Conservation (phyloP, 2,888 invertebrate genomes). For the Folsomia manolachei region DNA sequence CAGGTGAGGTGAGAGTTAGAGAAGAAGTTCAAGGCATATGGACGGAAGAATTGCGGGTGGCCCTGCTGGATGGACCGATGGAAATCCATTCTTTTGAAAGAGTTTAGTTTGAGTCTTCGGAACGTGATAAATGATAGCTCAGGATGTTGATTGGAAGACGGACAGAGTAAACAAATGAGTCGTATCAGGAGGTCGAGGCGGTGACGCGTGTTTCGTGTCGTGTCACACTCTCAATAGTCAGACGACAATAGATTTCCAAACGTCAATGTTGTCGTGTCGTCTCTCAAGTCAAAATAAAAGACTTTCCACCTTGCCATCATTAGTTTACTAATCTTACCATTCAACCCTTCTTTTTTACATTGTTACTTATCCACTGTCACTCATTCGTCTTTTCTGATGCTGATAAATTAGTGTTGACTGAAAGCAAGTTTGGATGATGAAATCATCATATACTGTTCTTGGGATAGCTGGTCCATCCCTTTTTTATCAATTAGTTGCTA, state of each 20-base stretch:
- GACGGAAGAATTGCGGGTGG: slow-evolving; percentile 14
- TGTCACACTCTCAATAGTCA: slow-evolving; percentile 34
- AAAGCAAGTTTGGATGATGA: too few species aligned
- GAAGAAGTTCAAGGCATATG: neutral
- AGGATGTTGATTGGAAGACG: slow-evolving; percentile 39
- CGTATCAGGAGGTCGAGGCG: slow-evolving; percentile 49
- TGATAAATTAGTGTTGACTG: too few species aligned
- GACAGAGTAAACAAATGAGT: slow-evolving; percentile 49
- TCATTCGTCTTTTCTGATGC: too few species aligned
- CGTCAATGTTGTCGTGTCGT: slow-evolving; percentile 2
- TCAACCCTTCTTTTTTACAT: too few species aligned
- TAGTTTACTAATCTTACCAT: too few species aligned
- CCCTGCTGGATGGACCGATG: too few species aligned
- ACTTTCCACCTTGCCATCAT: neutral
- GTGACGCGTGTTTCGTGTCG: slow-evolving; percentile 48
- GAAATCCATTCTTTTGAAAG: slow-evolving; percentile 16
- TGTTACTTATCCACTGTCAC: too few species aligned
- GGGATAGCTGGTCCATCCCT: too few species aligned
- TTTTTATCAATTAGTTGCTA: too few species aligned
- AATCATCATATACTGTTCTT: too few species aligned
- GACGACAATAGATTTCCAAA: slow-evolving; percentile 8
- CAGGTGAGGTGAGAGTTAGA: too few species aligned
- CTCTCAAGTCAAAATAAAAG: neutral
- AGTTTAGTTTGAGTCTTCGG: neutral
- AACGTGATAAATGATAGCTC: slow-evolving; percentile 37